Percentiles rank a stretch among this genome's conserved stretches.
These are phyloP conservation scores for Monopterus albus DNA, from an alignment of 2,113 vertebrate species.

Conservation along the genomic window DNA sequence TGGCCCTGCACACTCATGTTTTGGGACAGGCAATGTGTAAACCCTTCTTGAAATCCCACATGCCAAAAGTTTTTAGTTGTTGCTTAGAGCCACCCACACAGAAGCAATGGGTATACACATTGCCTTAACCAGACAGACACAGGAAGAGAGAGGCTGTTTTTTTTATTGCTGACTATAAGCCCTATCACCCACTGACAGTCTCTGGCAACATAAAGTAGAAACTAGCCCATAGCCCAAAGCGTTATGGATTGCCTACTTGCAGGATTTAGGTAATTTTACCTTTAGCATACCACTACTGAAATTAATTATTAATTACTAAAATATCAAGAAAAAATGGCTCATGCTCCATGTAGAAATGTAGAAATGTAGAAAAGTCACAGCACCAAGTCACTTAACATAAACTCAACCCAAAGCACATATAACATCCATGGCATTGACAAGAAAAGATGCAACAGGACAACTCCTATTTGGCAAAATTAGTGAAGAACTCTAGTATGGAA, in stretches of 20 bases:
- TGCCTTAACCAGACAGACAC: slow-evolving; percentile 69
- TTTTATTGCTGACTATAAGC: slow-evolving; percentile 35
- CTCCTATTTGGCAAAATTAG: slow-evolving; percentile 79
- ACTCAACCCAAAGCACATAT: slow-evolving; percentile 55
- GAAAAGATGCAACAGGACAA: slow-evolving; percentile 29
- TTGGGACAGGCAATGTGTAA: slow-evolving; percentile 82
- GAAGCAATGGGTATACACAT: slow-evolving; percentile 82
- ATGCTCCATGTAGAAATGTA: slow-evolving; percentile 53
- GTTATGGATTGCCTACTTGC: slow-evolving; percentile 30
- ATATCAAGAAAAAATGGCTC: slow-evolving; percentile 29
- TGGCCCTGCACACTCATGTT: slow-evolving; percentile 74
- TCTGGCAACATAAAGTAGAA: slow-evolving; percentile 39
- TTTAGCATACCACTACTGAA: slow-evolving; percentile 61
- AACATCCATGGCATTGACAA: slow-evolving; percentile 37
- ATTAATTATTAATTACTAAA: background rate
- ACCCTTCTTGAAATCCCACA: slow-evolving; percentile 82
- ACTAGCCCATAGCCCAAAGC: slow-evolving; percentile 47
- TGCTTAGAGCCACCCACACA: slow-evolving; percentile 82
- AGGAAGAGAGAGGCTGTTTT: slow-evolving; percentile 36
- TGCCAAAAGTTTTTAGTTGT: slow-evolving; percentile 78
- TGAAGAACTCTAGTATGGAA: slow-evolving; percentile 79
- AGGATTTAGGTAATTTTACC: slow-evolving; percentile 52
- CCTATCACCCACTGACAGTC: slow-evolving; percentile 33
- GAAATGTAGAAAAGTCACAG: slow-evolving; percentile 45
- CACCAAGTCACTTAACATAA: slow-evolving; percentile 24